Percentiles rank a stretch among this genome's conserved stretches.
Conservation (phyloP, 2,797 vertebrate genomes). For the Catostomus latipinnis region DNA sequence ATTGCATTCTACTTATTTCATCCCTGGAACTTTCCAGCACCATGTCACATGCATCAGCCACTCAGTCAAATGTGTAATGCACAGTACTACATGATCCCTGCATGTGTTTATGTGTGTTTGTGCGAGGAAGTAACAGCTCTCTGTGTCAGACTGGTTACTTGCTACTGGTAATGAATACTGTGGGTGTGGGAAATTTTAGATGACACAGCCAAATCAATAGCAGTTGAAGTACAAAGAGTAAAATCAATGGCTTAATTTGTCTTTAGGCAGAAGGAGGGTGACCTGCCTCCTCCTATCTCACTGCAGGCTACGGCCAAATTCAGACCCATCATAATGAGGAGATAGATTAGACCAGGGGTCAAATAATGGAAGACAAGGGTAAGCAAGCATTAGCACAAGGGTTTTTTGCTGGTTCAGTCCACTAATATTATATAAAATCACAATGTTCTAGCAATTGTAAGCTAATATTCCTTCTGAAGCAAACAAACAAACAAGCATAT, state of each 20-base stretch:
- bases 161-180: slow-evolving; percentile 50
- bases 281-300: slow-evolving; percentile 44
- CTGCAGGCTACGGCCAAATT: background rate
- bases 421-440: background rate
- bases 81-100: background rate
- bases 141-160: slow-evolving; percentile 20
- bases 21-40: background rate
- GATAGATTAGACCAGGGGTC: slow-evolving; percentile 34
- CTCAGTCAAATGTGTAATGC: background rate
- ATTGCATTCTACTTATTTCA: background rate
- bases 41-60: background rate
- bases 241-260: slow-evolving; percentile 74
- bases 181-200: slow-evolving; percentile 64
- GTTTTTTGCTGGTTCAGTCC: no score
- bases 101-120: background rate
- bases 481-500: no score
- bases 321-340: slow-evolving; percentile 35
- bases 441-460: background rate
- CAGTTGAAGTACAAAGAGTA: slow-evolving; percentile 65
- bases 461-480: background rate
- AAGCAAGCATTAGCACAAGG: slow-evolving; percentile 28
- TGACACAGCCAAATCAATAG: slow-evolving; percentile 69
- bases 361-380: slow-evolving; percentile 4
- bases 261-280: slow-evolving; percentile 54
- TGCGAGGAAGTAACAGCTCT: background rate